These are phyloP conservation scores for Oryzias curvinotus DNA, from an alignment of 2,113 vertebrate species.

Conservation along the genomic window DNA sequence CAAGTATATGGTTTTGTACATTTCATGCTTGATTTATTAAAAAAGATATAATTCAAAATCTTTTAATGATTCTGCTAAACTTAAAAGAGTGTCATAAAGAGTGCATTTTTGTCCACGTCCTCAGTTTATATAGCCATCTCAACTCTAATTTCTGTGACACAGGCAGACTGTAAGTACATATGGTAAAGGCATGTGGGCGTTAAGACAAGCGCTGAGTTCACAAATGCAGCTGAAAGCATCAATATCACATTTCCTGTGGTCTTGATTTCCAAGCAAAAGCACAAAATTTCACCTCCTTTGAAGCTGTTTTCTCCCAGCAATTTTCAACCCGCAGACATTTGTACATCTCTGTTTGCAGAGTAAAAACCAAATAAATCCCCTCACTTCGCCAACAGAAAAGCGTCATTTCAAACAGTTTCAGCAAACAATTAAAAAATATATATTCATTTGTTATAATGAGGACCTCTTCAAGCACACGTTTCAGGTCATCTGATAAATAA, in stretches of 20 bases:
- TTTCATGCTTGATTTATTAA: neutral
- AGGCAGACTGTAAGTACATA: constrained; percentile 45
- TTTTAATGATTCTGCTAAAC: too few species aligned
- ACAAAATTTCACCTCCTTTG: constrained; percentile 19
- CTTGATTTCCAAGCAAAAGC: constrained; percentile 70
- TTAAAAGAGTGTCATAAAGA: neutral
- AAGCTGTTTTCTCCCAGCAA: constrained; percentile 1
- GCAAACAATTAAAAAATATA: too few species aligned
- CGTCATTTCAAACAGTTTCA: too few species aligned
- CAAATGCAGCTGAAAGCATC: constrained; percentile 75
- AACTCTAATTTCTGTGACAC: constrained; percentile 46
- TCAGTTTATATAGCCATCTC: constrained; percentile 18
- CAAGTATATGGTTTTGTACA: neutral
- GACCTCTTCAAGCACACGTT: too few species aligned
- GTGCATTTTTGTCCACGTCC: neutral
- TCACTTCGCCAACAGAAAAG: too few species aligned
- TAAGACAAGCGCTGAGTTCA: constrained; percentile 57
- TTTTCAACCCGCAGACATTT: constrained; percentile 2
- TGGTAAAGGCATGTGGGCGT: constrained; percentile 73
- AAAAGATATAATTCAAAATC: too few species aligned
- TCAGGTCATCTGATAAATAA: too few species aligned
- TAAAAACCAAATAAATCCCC: too few species aligned
- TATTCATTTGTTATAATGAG: too few species aligned
- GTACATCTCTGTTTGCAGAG: neutral
- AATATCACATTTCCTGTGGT: constrained; percentile 82